These are phyloP conservation scores for Sabatieria punctata DNA, from an alignment of 2,888 invertebrate genomes.

Conservation along the genomic window DNA sequence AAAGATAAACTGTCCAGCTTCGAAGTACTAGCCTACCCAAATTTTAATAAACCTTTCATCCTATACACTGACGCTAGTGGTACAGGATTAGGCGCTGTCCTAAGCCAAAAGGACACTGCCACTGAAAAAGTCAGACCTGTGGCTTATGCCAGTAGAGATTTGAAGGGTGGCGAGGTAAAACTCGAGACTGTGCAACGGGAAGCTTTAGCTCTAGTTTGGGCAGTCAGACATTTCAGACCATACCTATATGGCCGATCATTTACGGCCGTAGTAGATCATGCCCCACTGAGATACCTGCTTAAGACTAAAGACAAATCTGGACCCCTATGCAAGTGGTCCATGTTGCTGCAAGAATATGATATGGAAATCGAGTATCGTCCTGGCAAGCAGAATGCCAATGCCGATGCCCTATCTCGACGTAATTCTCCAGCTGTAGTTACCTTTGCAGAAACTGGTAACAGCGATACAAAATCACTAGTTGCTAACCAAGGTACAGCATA, in stretches of 20 bases:
- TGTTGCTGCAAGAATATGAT: slow-evolving; percentile 32
- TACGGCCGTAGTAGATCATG: slow-evolving; percentile 35
- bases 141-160: slow-evolving; percentile 15
- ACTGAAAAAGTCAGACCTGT: slow-evolving; percentile 16
- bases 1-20: not conserved
- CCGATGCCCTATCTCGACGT: slow-evolving; percentile 32
- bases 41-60: slow-evolving; percentile 15
- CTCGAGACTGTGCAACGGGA: slow-evolving; percentile 36
- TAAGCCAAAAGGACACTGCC: slow-evolving; percentile 17
- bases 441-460: too few species aligned
- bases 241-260: slow-evolving; percentile 33
- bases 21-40: slow-evolving; percentile 15
- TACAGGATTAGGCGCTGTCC: slow-evolving; percentile 19
- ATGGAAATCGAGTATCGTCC: slow-evolving; percentile 31
- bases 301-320: slow-evolving; percentile 33
- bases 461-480: too few species aligned
- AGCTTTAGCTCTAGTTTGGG: slow-evolving; percentile 29
- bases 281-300: slow-evolving; percentile 37
- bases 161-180: slow-evolving; percentile 27
- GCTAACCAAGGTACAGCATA: too few species aligned
- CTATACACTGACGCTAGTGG: slow-evolving; percentile 21
- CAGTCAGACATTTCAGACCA: slow-evolving; percentile 31
- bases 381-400: slow-evolving; percentile 31
- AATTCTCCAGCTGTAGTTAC: too few species aligned
- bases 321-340: slow-evolving; percentile 35